Evolutionary conservation across 2,888 invertebrate genomes (phyloP), one percentile per base, ranked within the genome.

Genomic region (Eudasyphora cyanicolor): DNA sequence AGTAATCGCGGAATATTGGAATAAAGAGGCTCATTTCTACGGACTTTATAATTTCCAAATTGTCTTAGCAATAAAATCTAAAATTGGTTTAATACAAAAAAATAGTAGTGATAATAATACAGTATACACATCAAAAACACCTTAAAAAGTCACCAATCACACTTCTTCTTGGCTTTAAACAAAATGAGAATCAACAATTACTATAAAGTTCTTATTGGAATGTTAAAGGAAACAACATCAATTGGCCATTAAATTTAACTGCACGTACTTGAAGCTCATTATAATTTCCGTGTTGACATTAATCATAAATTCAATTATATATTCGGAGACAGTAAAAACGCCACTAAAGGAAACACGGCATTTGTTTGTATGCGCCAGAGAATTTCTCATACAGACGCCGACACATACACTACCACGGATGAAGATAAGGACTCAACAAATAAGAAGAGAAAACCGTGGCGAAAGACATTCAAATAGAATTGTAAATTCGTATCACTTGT

Each of bases 301-400:
- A 77, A 77, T 77, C 76, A 77, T 70, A 70, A 60, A 77, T 77
- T 77, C 76, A 77, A 77, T 70, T 77, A 70, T n/a, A n/a, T n/a
- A n/a, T 77, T 77, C 45, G 76, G 57, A 70, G 76, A 70, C 76
- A 45, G 70, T 77, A 45, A 45, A 67, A 67, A 67, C 38, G 54
- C 14, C 38, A 49, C 51, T 51, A 64, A 64, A 35, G 71, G 54
- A 54, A 71, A 38, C 54, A 24, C 71, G 64, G 38, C 38, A 54
- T 71, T 54, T 19, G 57, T 71, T 71, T 71, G 12, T 19, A 38
- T n/a, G n/a, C n/a, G n/a, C 35, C 54, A 64, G 19, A 19, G 19
- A 19, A 38, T 17, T 21, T 6, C 19, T 10, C 51, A 6, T 19
- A 19, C 29, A 17, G 32, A 2, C 12, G 10, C n/a, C n/a, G n/a